A percentile compares a stretch with the other conserved stretches of the same genome.
phyloP scores from a whole-genome alignment of 1,140 invertebrate genomes.

The Drosophila saltans region DNA sequence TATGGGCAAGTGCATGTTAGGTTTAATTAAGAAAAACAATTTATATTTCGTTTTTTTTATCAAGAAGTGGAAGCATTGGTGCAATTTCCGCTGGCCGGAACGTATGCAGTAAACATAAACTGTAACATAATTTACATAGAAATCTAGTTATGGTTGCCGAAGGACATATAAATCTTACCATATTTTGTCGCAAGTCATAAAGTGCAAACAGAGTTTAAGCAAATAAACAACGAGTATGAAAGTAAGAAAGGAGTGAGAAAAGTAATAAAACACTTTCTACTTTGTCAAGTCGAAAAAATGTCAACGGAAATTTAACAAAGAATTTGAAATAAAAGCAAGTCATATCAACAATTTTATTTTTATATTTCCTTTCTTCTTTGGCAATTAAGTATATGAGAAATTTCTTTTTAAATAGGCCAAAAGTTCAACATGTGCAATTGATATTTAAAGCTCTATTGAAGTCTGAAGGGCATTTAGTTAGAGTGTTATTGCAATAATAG shows the following conservation, averaged over 20 bases:
- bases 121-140: slow-evolving; percentile 30
- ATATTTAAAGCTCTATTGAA: too few relatives aligned
- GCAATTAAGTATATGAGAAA: too few relatives aligned
- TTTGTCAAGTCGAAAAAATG: not conserved
- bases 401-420: too few relatives aligned
- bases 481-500: not conserved
- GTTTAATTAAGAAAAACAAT: slow-evolving; percentile 48
- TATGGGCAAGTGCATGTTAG: slow-evolving; percentile 50
- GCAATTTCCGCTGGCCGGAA: slow-evolving; percentile 58
- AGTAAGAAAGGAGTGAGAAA: not conserved
- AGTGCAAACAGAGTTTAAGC: not conserved
- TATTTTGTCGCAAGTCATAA: not conserved
- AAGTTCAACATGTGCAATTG: too few relatives aligned
- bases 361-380: not conserved
- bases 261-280: not conserved
- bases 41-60: not conserved
- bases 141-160: not conserved
- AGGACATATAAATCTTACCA: not conserved
- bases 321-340: slow-evolving; percentile 10
- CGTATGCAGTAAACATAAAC: slow-evolving; percentile 34
- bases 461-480: not conserved
- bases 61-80: slow-evolving; percentile 35
- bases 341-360: not conserved
- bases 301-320: slow-evolving; percentile 1
- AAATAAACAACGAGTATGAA: not conserved